Evolutionary conservation across 2,888 invertebrate species (phyloP).

Genomic region (Liposcelis brunnea): DNA sequence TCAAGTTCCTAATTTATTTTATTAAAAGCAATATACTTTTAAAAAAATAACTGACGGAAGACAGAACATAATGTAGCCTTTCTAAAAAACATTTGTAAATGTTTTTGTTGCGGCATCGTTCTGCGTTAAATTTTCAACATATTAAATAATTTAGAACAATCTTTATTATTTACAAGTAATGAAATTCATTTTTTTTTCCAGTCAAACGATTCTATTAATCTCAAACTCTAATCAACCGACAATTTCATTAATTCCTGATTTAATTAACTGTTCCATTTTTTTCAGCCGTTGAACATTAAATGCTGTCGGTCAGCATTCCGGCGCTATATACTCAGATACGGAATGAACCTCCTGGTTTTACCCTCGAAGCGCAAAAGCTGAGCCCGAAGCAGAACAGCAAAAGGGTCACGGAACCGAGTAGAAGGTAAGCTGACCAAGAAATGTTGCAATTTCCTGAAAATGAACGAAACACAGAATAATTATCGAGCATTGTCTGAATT

Average conservation of each 20-base stretch:
- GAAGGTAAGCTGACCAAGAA: slow-evolving; percentile 38
- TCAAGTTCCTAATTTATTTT: too few species aligned
- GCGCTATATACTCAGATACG: slow-evolving; percentile 31
- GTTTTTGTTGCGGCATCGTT: too few species aligned
- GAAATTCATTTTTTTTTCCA: too few species aligned
- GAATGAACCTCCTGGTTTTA: slow-evolving; percentile 32
- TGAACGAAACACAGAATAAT: slow-evolving; percentile 10
- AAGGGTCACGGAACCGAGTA: slow-evolving; percentile 32
- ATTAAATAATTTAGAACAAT: neutral
- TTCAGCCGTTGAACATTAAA: neutral
- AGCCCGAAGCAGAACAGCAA: slow-evolving; percentile 35
- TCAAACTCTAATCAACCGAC: too few species aligned
- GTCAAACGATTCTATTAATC: too few species aligned
- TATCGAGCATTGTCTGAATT: slow-evolving; percentile 1
- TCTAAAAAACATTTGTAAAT: too few species aligned
- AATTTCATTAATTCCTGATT: too few species aligned
- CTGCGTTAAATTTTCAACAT: too few species aligned
- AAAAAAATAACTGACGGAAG: too few species aligned
- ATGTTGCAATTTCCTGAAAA: slow-evolving; percentile 35
- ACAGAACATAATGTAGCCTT: too few species aligned
- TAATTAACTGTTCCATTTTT: neutral
- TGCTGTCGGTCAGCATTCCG: slow-evolving; percentile 21
- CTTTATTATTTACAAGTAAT: too few species aligned
- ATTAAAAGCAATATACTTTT: too few species aligned
- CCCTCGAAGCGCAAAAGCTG: slow-evolving; percentile 38